Base-by-base conservation (phyloP, 2,888 invertebrate genomes). In the Patella depressa region DNA sequence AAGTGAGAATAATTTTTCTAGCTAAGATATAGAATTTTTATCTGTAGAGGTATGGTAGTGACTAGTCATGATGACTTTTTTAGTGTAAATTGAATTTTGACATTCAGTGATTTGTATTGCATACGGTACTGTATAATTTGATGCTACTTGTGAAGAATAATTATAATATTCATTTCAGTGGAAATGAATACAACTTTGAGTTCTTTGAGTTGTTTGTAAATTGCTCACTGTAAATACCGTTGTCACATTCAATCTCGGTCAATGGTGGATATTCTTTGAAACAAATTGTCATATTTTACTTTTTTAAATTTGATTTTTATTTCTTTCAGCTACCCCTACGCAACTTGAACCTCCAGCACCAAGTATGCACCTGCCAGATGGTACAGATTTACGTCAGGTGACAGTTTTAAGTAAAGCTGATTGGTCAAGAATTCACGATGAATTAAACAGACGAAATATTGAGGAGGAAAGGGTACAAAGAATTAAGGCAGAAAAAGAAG, bases 401-500 rank as follows among this genome's bases (percentile, higher is more conserved):
- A 89, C 90, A 34, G 88, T 92, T 34, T 81, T 92, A 73, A 85
- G 88, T 4, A 89, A 89, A 77, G 77, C 81, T 4, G 92, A 92
- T 77, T 91, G 90, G 90, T 87, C 90, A 3, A 81, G 91, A 53
- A 91, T 92, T 54, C 88, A 91, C 65, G 78, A 83, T 34, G 89
- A 91, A 77, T 84, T 92, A 19, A 85, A 92, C 80, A 85, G 87
- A 72, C 86, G 87, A 78, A 85, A 90, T 73, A 87, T 89, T 19
- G 89, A 91, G 80, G 88, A 88, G 81, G 91, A 90, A 57, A 84
- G 83, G 74, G 75, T 86, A 11, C 80, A 84, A 71, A 83, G 83
- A 77, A 85, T 85, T 15, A 77, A 83, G 4, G 89, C 87, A 77
- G 90, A 90, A 72, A 87, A 86, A 78, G 89, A 90, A 73, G 84